Evolutionary conservation across 2,113 vertebrate species (phyloP).

Genomic region (Caracal caracal): DNA sequence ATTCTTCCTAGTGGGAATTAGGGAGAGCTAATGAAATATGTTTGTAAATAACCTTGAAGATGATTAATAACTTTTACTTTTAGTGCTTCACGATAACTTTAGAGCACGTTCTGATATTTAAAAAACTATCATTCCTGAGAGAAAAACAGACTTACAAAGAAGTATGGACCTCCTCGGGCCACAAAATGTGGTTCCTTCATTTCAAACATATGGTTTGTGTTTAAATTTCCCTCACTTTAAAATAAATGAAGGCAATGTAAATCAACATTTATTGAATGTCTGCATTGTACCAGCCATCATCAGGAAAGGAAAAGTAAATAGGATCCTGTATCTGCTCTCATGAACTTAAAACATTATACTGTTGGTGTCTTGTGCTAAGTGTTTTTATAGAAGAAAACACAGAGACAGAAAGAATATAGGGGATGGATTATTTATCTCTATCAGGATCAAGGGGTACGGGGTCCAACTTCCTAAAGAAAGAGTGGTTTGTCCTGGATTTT

Average conservation of each 20-base stretch:
- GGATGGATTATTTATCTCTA: fast-evolving
- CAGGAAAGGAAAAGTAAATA: background rate
- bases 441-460: fast-evolving
- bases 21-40: slow-evolving; percentile 5
- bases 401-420: background rate
- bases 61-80: slow-evolving; percentile 15
- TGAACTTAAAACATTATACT: background rate
- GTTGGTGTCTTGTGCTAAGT: background rate
- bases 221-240: slow-evolving; percentile 10
- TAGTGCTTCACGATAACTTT: background rate
- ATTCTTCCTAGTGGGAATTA: background rate
- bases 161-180: background rate
- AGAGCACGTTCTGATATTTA: background rate
- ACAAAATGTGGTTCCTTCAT: background rate
- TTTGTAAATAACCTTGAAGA: slow-evolving; percentile 45
- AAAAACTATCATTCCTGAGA: background rate
- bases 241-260: background rate
- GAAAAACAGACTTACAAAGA: background rate
- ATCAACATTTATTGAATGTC: background rate
- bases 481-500: background rate
- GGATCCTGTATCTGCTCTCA: background rate
- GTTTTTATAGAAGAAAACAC: background rate
- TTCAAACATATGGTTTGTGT: background rate
- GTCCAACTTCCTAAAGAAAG: background rate
- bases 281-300: background rate